Evolutionary conservation across 2,888 invertebrate species (phyloP).

Genomic region (Lochmaea crataegi): DNA sequence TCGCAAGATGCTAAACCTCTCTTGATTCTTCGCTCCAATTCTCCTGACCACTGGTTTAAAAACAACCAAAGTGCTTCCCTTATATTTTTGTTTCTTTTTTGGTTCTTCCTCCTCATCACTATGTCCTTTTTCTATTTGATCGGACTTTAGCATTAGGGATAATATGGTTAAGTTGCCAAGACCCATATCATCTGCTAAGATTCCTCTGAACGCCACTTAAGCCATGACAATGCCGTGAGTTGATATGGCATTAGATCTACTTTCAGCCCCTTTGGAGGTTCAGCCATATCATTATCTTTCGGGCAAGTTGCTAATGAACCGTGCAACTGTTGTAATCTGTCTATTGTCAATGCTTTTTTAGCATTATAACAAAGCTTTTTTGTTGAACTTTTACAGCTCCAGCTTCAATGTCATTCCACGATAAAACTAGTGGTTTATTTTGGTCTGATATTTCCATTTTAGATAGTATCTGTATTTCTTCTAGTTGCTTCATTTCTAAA

Average conservation of each 20-base stretch:
- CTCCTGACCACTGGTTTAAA: conserved; percentile 89
- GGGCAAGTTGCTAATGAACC: conserved; percentile 77
- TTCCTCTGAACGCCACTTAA: conserved; percentile 86
- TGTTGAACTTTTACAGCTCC: conserved; percentile 69
- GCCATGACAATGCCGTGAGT: conserved; percentile 86
- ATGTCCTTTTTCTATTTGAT: conserved; percentile 60
- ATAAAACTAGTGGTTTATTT: conserved; percentile 51
- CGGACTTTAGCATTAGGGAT: conserved; percentile 73
- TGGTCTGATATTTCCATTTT: conserved; percentile 65
- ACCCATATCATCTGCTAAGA: conserved; percentile 82
- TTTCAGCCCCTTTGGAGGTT: conserved; percentile 73
- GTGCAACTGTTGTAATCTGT: conserved; percentile 79
- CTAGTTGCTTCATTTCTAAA: conserved; percentile 65
- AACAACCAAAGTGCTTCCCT: conserved; percentile 85
- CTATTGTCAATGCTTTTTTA: conserved; percentile 77
- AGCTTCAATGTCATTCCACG: conserved; percentile 70
- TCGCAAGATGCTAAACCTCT: conserved; percentile 73
- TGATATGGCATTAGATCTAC: conserved; percentile 85
- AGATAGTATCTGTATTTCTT: conserved; percentile 67
- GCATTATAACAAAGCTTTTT: conserved; percentile 75
- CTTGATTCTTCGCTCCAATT: conserved; percentile 75
- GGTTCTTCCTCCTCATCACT: conserved; percentile 47
- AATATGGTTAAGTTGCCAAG: conserved; percentile 87
- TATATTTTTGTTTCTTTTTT: conserved; percentile 38
- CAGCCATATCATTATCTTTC: conserved; percentile 68